Evolutionary conservation across 2,113 vertebrate genomes (phyloP).

Genomic region (Passerina amoena): DNA sequence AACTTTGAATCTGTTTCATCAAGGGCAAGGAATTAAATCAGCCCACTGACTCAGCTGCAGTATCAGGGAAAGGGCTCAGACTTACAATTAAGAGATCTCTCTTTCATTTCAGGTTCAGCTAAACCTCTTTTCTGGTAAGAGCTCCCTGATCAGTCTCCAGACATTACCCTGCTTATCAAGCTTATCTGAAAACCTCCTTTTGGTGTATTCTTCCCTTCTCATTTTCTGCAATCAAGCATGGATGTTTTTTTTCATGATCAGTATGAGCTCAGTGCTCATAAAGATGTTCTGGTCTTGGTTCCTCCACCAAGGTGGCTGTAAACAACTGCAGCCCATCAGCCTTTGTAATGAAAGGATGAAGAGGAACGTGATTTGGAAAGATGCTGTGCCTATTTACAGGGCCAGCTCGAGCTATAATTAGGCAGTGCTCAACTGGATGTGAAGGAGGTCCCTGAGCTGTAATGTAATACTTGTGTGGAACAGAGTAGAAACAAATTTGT

Average conservation of each 20-base stretch:
- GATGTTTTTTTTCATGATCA: background rate
- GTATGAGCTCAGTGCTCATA: background rate
- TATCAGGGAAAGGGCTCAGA: background rate
- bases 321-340: background rate
- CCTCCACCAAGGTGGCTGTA: background rate
- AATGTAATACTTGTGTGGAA: constrained; percentile 1
- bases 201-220: background rate
- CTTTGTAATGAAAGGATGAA: background rate
- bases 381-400: background rate
- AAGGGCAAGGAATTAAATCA: background rate
- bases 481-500: background rate
- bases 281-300: background rate
- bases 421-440: background rate
- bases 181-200: background rate
- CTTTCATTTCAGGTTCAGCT: background rate
- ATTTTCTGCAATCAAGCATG: background rate
- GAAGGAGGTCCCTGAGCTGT: background rate
- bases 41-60: background rate
- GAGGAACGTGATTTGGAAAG: background rate
- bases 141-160: background rate
- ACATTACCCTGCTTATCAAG: background rate
- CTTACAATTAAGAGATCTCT: background rate
- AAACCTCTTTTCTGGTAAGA: background rate
- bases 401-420: background rate
- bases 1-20: background rate